Percentiles rank a stretch among this genome's conserved stretches.
Evolutionary conservation across 2,797 vertebrate species (phyloP).

Genomic region (Aythya fuligula): DNA sequence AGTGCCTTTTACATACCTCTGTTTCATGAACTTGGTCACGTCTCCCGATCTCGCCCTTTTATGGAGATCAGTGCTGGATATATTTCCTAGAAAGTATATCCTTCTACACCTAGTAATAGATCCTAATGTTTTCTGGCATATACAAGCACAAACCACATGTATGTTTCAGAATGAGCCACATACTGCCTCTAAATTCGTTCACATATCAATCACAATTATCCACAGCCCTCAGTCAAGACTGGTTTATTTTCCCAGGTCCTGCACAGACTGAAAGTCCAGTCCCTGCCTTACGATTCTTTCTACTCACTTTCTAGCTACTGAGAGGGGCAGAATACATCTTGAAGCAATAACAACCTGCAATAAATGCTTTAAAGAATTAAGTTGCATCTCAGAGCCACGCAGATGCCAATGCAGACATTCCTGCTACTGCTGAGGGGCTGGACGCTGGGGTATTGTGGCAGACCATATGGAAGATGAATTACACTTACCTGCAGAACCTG

Average conservation of each 20-base stretch:
- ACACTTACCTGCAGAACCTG: slow-evolving; percentile 91
- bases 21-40: background rate
- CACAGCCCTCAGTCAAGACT: background rate
- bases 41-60: background rate
- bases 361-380: background rate
- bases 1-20: background rate
- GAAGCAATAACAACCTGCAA: background rate
- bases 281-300: background rate
- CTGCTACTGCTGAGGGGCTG: background rate
- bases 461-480: background rate
- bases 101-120: background rate
- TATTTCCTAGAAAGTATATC: background rate
- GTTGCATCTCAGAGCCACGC: background rate
- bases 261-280: background rate
- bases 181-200: background rate
- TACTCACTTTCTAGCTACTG: background rate
- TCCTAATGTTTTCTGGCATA: background rate
- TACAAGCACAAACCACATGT: background rate
- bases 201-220: background rate
- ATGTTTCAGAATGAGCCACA: background rate
- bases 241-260: background rate
- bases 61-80: background rate
- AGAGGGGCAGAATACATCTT: background rate
- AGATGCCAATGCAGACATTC: background rate
- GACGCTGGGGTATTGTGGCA: background rate